phyloP scores from a whole-genome alignment of 2,797 vertebrate species.

The Morus bassanus region DNA sequence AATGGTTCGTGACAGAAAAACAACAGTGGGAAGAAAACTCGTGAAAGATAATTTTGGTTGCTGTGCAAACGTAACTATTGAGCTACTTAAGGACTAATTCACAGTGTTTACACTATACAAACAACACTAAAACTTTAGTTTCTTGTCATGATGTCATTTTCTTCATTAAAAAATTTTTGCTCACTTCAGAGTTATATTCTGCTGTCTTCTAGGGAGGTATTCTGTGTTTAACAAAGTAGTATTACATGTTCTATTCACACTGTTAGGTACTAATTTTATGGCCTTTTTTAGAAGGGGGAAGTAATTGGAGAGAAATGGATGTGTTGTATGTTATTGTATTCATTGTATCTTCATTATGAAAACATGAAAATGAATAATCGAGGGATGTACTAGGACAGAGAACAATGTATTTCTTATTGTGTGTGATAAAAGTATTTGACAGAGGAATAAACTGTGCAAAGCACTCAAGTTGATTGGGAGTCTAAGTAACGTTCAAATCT shows the following conservation, averaged over 20 bases:
- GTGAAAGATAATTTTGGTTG: not conserved
- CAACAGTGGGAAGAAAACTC: not conserved
- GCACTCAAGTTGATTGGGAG: not conserved
- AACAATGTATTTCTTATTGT: not conserved
- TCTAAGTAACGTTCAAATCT: not conserved
- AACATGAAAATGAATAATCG: not conserved
- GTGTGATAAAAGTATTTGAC: not conserved
- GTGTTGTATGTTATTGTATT: not conserved
- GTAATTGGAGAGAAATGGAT: not conserved
- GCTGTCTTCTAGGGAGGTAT: not conserved
- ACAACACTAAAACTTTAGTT: not conserved
- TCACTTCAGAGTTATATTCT: not conserved
- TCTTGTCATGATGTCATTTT: not conserved
- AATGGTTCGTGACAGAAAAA: not conserved
- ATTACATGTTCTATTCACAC: not conserved
- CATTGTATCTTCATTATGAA: not conserved
- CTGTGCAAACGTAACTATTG: not conserved
- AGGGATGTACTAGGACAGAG: not conserved
- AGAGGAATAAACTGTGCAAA: not conserved
- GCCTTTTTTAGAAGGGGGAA: not conserved
- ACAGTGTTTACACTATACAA: not conserved
- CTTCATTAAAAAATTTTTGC: not conserved
- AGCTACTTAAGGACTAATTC: not conserved
- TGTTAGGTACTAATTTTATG: not conserved
- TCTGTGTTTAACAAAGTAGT: not conserved